A percentile compares a stretch with the other conserved stretches of the same genome.
Conservation (phyloP, 2,797 vertebrate genomes). For the Chelonia mydas region DNA sequence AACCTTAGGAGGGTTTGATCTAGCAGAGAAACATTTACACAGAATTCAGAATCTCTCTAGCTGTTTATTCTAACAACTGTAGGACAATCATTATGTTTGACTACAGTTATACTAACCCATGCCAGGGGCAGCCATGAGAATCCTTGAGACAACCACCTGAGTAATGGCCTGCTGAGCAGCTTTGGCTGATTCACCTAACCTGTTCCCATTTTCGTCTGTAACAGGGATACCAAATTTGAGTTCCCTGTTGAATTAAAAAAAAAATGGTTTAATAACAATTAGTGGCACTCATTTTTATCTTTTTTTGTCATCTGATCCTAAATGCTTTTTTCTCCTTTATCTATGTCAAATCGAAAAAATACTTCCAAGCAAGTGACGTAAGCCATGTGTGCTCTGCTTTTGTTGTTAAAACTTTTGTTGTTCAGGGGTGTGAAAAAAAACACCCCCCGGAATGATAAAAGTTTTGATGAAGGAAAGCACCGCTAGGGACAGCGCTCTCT, state of each 20-base stretch:
- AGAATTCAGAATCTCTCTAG: not conserved
- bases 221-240: constrained; percentile 94
- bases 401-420: too few species aligned
- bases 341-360: not conserved
- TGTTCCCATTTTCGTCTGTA: constrained; percentile 92
- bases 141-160: constrained; percentile 96
- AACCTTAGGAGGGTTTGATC: not conserved
- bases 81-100: not conserved
- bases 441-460: too few species aligned
- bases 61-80: not conserved
- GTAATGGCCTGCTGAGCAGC: constrained; percentile 95
- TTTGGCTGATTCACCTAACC: constrained; percentile 93
- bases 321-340: constrained; percentile 18
- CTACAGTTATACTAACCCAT: constrained; percentile 87
- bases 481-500: too few species aligned
- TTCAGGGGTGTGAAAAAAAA: too few species aligned
- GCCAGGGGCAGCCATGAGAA: constrained; percentile 98
- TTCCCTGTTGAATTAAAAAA: constrained; percentile 82
- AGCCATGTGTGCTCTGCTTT: not conserved
- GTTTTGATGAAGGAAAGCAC: too few species aligned
- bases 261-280: not conserved
- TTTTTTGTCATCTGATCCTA: not conserved
- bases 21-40: not conserved
- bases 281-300: not conserved
- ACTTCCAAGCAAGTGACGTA: not conserved